A percentile compares a stretch with the other conserved stretches of the same genome.
Evolutionary conservation across 2,113 vertebrate species (phyloP).

Genomic region (Esox niger): DNA sequence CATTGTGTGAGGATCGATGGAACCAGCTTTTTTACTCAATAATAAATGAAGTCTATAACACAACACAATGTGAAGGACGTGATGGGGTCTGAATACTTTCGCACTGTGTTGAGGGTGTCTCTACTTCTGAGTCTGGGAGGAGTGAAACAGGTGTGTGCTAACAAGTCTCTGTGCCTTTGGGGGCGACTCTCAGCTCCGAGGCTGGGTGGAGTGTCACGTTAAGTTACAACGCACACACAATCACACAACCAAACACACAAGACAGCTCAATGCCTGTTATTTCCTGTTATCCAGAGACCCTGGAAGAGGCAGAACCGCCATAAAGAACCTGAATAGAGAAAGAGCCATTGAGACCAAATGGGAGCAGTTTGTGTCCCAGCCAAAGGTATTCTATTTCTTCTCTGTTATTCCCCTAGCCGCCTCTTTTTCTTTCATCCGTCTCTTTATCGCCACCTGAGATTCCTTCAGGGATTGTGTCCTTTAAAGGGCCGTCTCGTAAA

Average conservation of each 20-base stretch:
- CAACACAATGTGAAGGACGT: no score
- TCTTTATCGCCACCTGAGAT: background rate
- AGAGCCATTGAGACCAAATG: constrained; percentile 66
- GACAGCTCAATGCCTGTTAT: constrained; percentile 1
- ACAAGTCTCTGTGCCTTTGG: constrained; percentile 12
- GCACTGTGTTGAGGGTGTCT: constrained; percentile 48
- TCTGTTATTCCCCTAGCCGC: background rate
- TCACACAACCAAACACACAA: no score
- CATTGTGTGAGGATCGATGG: no score
- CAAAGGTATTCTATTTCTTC: constrained; percentile 33
- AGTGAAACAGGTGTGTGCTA: constrained; percentile 10
- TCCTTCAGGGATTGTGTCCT: constrained; percentile 13
- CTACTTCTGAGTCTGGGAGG: constrained; percentile 29
- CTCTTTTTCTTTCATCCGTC: background rate
- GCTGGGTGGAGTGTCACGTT: constrained; percentile 22
- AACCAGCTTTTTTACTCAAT: no score
- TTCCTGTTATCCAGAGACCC: constrained; percentile 68
- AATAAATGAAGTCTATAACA: no score
- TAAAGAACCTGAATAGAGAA: constrained; percentile 68
- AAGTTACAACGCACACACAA: no score
- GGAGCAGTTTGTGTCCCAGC: constrained; percentile 65
- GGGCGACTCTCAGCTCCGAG: constrained; percentile 40
- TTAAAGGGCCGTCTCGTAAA: constrained; percentile 20
- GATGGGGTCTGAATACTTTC: no score
- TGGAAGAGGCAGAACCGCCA: constrained; percentile 62